Base-by-base conservation (phyloP, 2,888 invertebrate species). In the Drosophila demipolita region DNA sequence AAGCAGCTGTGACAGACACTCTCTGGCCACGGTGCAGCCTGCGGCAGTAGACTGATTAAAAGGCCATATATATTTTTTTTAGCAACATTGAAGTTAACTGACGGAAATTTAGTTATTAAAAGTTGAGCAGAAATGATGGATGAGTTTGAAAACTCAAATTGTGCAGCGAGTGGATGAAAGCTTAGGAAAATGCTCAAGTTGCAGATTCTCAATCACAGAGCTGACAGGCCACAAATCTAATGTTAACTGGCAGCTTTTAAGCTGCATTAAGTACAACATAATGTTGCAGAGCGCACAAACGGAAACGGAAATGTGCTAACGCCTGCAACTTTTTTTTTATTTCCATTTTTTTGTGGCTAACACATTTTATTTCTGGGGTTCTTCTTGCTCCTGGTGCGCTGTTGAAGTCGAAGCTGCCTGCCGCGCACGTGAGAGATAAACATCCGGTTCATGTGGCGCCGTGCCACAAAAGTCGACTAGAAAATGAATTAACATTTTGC, bases 401-500 rank as follows among this genome's bases (percentile, higher is more conserved):
- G 40, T 29, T 33, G 52, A 52, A 57, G 61, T 45, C 60, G 57
- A 33, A 35, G 66, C 42, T 68, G 61, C 42, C 65, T 62, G 61
- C 42, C 65, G 62, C 64, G 74, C 73, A 78, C 68, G 79, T 81
- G 83, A 70, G 70, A 81, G 89, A 81, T 87, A 87, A 77, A 73
- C 77, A 87, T 86, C 82, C 81, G 70, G 82, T 87, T 83, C 73
- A 68, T 50, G 68, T 49, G 45, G 23, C 23, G 45, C 45, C 45
- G 55, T 52, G 62, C 63, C 66, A 53, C 66, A 78, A 66, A 82
- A 59, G 80, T 73, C 59, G 85, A 75, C 75, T 70, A 68, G 79
- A 66, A 87, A 87, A 87, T 85, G 83, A 89, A 89, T 87, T 87
- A 87, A 87, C 89, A 80, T 89, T 87, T 87, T 85, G 87, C 89